Evolutionary conservation across 2,888 invertebrate genomes (phyloP).

Genomic region (Neuroscelio doddi): DNA sequence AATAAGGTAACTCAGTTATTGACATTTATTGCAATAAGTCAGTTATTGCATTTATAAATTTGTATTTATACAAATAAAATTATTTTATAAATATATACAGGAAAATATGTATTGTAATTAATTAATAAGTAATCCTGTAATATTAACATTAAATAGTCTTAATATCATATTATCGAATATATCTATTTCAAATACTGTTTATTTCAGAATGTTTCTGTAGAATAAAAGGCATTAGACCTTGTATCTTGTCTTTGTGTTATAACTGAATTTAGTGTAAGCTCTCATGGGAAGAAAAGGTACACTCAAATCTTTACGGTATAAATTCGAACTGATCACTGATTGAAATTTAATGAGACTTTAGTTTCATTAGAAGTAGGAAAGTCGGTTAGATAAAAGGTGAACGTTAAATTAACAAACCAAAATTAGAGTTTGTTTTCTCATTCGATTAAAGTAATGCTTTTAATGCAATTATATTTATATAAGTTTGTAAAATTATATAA

Average conservation of each 20-base stretch:
- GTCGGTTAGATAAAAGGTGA: constrained; percentile 6
- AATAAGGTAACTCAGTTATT: too few species aligned
- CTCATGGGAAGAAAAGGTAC: constrained; percentile 20
- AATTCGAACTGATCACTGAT: constrained; percentile 26
- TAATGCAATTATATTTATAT: background rate
- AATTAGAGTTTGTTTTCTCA: background rate
- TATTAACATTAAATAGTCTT: too few species aligned
- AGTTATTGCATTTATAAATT: too few species aligned
- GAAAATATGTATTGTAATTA: background rate
- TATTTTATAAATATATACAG: background rate
- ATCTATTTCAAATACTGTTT: constrained; percentile 9
- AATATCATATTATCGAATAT: too few species aligned
- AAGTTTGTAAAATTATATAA: too few species aligned
- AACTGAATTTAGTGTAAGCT: constrained; percentile 60
- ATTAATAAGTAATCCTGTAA: too few species aligned
- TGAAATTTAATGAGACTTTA: constrained; percentile 34
- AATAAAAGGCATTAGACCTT: constrained; percentile 9
- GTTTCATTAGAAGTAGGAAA: constrained; percentile 28
- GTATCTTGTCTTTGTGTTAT: constrained; percentile 43
- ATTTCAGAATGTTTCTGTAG: background rate
- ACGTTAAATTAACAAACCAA: background rate
- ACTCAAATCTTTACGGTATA: constrained; percentile 20
- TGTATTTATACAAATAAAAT: constrained; percentile 18
- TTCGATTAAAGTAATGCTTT: constrained; percentile 6
- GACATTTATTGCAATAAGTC: too few species aligned